A percentile compares a stretch with the other conserved stretches of the same genome.
phyloP scores from a whole-genome alignment of 2,113 vertebrate genomes.

The Helogale parvula region DNA sequence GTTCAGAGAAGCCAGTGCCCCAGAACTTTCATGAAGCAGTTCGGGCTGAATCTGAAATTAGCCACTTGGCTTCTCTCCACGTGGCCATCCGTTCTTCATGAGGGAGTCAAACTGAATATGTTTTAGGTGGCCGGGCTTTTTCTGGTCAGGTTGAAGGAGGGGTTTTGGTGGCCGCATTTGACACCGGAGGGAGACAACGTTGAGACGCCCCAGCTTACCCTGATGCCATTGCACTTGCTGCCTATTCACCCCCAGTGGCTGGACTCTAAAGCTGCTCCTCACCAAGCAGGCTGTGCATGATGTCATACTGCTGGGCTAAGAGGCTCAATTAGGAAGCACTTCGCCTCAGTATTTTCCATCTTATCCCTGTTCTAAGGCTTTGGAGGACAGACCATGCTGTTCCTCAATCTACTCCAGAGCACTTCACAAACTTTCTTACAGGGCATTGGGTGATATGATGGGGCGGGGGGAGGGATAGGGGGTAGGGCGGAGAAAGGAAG shows the following conservation, averaged over 20 bases:
- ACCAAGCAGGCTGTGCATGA: not conserved
- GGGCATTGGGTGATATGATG: not conserved
- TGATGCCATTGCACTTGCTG: rapidly evolving
- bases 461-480: too few species aligned
- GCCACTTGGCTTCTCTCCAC: not conserved
- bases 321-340: not conserved
- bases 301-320: not conserved
- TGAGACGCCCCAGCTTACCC: not conserved
- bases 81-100: too few species aligned
- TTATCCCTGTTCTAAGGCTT: not conserved
- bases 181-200: not conserved
- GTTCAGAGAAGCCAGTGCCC: not conserved
- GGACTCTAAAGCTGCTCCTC: not conserved
- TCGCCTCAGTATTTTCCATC: not conserved
- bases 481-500: not conserved
- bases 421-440: not conserved
- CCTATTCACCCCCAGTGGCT: too few species aligned
- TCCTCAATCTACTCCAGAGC: not conserved
- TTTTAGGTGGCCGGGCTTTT: not conserved
- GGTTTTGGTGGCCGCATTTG: too few species aligned
- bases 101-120: not conserved
- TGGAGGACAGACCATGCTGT: not conserved
- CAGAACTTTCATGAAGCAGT: not conserved
- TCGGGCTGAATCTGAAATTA: not conserved
- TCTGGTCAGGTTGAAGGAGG: not conserved